A percentile compares a stretch with the other conserved stretches of the same genome.
Conservation (phyloP, 1,140 invertebrate genomes). For the Neotoxoptera formosana region DNA sequence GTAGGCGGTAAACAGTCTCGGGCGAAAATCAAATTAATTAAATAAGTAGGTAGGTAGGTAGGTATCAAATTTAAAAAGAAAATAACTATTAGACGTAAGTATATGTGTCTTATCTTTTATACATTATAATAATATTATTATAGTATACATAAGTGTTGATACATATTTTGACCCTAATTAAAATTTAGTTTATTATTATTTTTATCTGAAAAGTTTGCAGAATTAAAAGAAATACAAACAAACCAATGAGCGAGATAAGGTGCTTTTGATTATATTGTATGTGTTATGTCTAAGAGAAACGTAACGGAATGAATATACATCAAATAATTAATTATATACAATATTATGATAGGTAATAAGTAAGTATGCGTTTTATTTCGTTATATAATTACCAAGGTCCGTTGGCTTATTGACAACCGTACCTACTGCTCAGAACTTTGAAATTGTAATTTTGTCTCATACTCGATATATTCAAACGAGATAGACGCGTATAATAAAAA, state of each 20-base stretch:
- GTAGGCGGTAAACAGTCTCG: background rate
- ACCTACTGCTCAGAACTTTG: background rate
- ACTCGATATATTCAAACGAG: background rate
- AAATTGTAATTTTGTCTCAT: background rate
- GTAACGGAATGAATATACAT: background rate
- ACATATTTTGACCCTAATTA: background rate
- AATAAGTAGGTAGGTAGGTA: background rate
- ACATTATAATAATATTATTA: background rate
- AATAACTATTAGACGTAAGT: background rate
- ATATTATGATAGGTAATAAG: no score
- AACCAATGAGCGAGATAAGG: background rate
- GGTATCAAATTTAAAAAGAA: background rate
- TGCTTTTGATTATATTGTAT: background rate
- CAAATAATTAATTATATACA: background rate
- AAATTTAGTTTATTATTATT: background rate
- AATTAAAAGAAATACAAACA: background rate
- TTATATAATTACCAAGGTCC: background rate
- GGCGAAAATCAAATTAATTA: background rate
- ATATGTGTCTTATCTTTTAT: background rate
- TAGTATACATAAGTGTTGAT: background rate
- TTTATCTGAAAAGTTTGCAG: background rate
- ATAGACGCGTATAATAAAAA: background rate
- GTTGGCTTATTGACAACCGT: background rate
- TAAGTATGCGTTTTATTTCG: background rate
- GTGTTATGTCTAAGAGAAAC: background rate